Evolutionary conservation across 1,140 invertebrate species (phyloP), one percentile per base, ranked within the genome.

Genomic region (Ylistrum balloti): DNA sequence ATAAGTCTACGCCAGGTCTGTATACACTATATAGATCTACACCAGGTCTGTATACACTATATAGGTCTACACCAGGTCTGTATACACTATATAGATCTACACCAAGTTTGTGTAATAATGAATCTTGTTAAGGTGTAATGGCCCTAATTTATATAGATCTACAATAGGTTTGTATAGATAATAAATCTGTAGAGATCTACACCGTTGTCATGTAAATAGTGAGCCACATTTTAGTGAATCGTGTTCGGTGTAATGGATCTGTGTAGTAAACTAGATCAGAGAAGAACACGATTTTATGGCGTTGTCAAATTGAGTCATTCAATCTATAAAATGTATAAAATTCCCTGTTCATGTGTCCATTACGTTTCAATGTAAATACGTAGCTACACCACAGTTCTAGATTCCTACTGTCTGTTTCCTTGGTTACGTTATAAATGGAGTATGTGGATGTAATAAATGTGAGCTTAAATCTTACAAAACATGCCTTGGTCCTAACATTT

Each of bases 161-260:
- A n/a, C n/a, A n/a, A n/a, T n/a, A n/a, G n/a, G n/a, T n/a, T n/a
- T n/a, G n/a, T n/a, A n/a, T n/a, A n/a, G n/a, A n/a, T n/a, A n/a
- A n/a, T n/a, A n/a, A n/a, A n/a, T n/a, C n/a, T n/a, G n/a, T n/a
- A n/a, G n/a, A n/a, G n/a, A n/a, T n/a, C n/a, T n/a, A n/a, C n/a
- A n/a, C n/a, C n/a, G n/a, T n/a, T n/a, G n/a, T n/a, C n/a, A n/a
- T n/a, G n/a, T n/a, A n/a, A n/a, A n/a, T n/a, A n/a, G n/a, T n/a
- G n/a, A n/a, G n/a, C n/a, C n/a, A 45, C 1, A 17, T 45, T 45
- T 0, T 45, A 45, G 41, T 13, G 9, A 45, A 74, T 74, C 22
- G n/a, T 74, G 56, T n/a, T n/a, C n/a, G n/a, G n/a, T n/a, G n/a
- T n/a, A 74, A 74, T 74, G 56, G 56, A 38, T 38, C 20, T 56